These are phyloP conservation scores for Urocynchramus pylzowi DNA, from an alignment of 2,113 vertebrate genomes.

Conservation along the genomic window DNA sequence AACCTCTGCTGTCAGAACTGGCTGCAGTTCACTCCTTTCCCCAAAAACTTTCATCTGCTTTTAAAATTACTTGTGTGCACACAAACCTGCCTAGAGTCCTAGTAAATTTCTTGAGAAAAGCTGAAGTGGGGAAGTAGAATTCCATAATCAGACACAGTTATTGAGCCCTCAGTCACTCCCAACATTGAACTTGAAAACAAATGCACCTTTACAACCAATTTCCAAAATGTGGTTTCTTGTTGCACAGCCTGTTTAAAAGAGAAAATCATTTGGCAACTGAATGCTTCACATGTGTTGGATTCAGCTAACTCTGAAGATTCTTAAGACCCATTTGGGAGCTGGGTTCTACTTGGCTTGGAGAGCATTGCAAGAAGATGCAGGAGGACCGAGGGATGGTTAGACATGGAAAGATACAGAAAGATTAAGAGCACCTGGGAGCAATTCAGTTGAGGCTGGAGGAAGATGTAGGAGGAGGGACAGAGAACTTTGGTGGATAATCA, in stretches of 20 bases:
- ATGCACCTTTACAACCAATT: neutral
- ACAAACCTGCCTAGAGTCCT: neutral
- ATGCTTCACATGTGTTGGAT: neutral
- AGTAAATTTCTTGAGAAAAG: neutral
- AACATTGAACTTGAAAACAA: neutral
- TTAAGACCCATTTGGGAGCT: neutral
- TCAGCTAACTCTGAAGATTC: neutral
- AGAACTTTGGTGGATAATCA: neutral
- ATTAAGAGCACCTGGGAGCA: neutral
- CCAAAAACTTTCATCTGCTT: neutral
- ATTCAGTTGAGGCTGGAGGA: neutral
- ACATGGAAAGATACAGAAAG: neutral
- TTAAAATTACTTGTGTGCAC: neutral
- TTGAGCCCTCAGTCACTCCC: neutral
- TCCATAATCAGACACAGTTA: neutral
- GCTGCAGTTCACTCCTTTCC: neutral
- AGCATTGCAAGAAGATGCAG: neutral
- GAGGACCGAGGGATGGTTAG: neutral
- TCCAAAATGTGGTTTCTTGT: neutral
- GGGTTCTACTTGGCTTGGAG: neutral
- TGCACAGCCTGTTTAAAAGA: neutral
- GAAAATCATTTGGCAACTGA: neutral
- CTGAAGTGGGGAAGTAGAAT: neutral
- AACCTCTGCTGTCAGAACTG: neutral
- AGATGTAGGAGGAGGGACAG: neutral